phyloP scores from a whole-genome alignment of 2,113 vertebrate genomes.

The Hippoglossus stenolepis region DNA sequence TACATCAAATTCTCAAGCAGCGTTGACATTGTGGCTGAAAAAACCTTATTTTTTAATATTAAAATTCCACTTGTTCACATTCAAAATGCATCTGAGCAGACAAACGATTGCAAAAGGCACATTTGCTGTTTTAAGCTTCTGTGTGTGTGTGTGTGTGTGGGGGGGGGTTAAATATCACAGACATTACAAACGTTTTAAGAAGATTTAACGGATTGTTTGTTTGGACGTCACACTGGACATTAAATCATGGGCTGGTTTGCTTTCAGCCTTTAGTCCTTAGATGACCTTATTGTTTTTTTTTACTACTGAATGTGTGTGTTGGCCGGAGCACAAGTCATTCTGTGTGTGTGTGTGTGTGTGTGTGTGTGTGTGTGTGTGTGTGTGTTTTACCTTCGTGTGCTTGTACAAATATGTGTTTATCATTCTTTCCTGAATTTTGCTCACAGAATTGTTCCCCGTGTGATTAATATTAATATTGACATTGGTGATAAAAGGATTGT shows the following conservation, averaged over 20 bases:
- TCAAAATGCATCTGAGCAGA: too few relatives aligned
- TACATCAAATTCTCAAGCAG: too few relatives aligned
- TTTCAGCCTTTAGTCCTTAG: background rate
- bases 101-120: too few relatives aligned
- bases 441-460: conserved; percentile 48
- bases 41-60: too few relatives aligned
- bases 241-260: background rate
- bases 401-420: conserved; percentile 36
- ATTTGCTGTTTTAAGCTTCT: too few relatives aligned
- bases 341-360: conserved; percentile 7
- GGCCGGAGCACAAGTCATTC: background rate
- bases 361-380: conserved; percentile 10
- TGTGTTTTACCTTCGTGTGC: conserved; percentile 20
- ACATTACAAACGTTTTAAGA: too few relatives aligned
- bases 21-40: too few relatives aligned
- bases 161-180: too few relatives aligned
- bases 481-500: conserved; percentile 72
- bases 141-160: too few relatives aligned
- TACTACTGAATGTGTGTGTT: conserved; percentile 16
- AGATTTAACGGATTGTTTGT: too few relatives aligned
- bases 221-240: background rate
- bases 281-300: conserved; percentile 15
- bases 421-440: conserved; percentile 19
- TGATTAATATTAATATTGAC: conserved; percentile 77
- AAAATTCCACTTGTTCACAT: too few relatives aligned